A percentile compares a stretch with the other conserved stretches of the same genome.
phyloP scores from a whole-genome alignment of 2,113 vertebrate genomes.

The Himantopus leucocephalus region DNA sequence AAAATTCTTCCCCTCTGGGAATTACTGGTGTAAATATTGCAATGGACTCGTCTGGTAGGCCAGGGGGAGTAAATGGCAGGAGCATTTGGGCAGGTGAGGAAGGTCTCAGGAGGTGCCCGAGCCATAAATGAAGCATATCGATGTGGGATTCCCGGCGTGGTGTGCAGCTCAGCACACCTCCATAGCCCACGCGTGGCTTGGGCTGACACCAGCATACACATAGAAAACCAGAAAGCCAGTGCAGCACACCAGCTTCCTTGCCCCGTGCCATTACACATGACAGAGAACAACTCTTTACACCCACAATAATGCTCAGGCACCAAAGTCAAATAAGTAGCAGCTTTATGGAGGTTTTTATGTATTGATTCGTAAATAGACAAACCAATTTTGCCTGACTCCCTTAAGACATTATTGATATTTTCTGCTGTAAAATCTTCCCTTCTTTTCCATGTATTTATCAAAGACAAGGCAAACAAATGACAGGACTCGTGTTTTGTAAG shows the following conservation, averaged over 20 bases:
- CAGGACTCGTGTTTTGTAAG: neutral
- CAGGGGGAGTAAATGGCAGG: neutral
- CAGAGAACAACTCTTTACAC: neutral
- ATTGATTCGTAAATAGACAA: constrained; percentile 60
- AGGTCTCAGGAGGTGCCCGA: neutral
- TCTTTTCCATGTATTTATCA: neutral
- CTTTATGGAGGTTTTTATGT: constrained; percentile 25
- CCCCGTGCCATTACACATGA: neutral
- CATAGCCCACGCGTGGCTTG: accelerated
- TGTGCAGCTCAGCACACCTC: neutral
- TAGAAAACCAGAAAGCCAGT: neutral
- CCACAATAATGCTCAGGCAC: neutral
- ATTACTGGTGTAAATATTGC: neutral
- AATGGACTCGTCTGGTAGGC: neutral
- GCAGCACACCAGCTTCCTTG: neutral
- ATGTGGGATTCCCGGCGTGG: neutral
- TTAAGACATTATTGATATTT: constrained; percentile 38
- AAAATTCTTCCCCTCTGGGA: neutral
- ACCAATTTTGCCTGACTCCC: neutral
- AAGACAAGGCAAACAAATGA: constrained; percentile 12
- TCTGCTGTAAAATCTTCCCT: constrained; percentile 4
- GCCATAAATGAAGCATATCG: neutral
- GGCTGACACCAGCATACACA: neutral
- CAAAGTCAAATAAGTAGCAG: constrained; percentile 2
- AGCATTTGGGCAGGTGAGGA: accelerated